Evolutionary conservation across 2,888 invertebrate species (phyloP).

Genomic region (Drosophila gaucha): DNA sequence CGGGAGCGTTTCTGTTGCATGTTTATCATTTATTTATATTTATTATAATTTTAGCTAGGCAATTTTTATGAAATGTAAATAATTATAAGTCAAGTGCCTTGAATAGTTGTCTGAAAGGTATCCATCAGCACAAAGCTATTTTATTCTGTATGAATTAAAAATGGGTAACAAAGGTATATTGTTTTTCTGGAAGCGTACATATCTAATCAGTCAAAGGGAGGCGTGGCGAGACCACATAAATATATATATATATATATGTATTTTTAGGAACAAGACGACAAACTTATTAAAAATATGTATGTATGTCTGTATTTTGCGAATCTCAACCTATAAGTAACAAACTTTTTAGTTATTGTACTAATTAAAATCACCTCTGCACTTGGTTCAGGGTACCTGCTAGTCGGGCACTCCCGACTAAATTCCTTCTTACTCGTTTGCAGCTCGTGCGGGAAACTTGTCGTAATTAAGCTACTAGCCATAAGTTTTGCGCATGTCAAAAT

Average conservation of each 20-base stretch:
- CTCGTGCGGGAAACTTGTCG: constrained; percentile 26
- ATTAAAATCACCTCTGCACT: too few relatives aligned
- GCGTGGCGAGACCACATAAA: too few relatives aligned
- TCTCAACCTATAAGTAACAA: too few relatives aligned
- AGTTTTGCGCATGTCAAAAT: constrained; percentile 57
- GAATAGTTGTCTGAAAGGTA: not conserved
- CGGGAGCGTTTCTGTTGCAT: not conserved
- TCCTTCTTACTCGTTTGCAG: not conserved
- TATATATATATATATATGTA: too few relatives aligned
- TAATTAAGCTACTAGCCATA: constrained; percentile 55
- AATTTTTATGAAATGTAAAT: constrained; percentile 29
- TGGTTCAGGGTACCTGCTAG: not conserved
- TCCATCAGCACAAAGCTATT: not conserved
- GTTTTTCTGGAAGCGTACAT: too few relatives aligned
- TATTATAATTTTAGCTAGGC: constrained; percentile 21
- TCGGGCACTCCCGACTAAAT: not conserved
- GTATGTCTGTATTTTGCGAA: too few relatives aligned
- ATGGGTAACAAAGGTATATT: too few relatives aligned
- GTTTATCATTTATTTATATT: not conserved
- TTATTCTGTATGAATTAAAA: not conserved
- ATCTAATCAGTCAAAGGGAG: too few relatives aligned
- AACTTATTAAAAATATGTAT: too few relatives aligned
- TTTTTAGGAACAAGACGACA: too few relatives aligned
- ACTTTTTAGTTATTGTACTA: too few relatives aligned
- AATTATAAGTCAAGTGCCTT: constrained; percentile 32